A percentile compares a stretch with the other conserved stretches of the same genome.
Conservation (phyloP, 1,140 invertebrate species). For the Zaprionus nigranus region DNA sequence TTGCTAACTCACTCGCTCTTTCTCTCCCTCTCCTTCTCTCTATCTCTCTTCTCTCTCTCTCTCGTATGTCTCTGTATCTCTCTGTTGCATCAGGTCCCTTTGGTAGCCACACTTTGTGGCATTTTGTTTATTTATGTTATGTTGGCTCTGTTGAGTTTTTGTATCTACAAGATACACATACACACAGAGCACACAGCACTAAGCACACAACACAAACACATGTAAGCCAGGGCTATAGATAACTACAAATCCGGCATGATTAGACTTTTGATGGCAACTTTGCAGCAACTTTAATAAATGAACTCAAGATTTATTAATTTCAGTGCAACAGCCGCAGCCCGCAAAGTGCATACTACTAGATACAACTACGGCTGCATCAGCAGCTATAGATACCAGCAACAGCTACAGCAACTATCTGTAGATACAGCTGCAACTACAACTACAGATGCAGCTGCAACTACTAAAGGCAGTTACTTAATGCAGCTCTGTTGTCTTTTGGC, state of each 20-base stretch:
- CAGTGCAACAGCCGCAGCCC: slow-evolving; percentile 39
- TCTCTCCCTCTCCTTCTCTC: background rate
- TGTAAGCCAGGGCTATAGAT: slow-evolving; percentile 54
- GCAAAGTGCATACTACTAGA: slow-evolving; percentile 49
- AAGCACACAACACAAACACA: slow-evolving; percentile 35
- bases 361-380: background rate
- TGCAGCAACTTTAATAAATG: slow-evolving; percentile 65
- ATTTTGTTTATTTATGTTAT: slow-evolving; percentile 63
- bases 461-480: slow-evolving; percentile 37
- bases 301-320: slow-evolving; percentile 62
- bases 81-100: slow-evolving; percentile 23
- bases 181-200: slow-evolving; percentile 5
- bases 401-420: background rate
- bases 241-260: slow-evolving; percentile 65
- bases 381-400: slow-evolving; percentile 14
- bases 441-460: background rate
- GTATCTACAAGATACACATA: slow-evolving; percentile 52
- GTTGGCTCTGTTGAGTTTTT: slow-evolving; percentile 52
- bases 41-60: background rate
- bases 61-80: background rate
- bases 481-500: slow-evolving; percentile 27
- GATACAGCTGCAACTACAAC: slow-evolving; percentile 1
- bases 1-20: background rate
- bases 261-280: slow-evolving; percentile 63
- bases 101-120: slow-evolving; percentile 55